Evolutionary conservation across 2,113 vertebrate genomes (phyloP), one percentile per base, ranked within the genome.

Genomic region (Neodon shergylaensis): DNA sequence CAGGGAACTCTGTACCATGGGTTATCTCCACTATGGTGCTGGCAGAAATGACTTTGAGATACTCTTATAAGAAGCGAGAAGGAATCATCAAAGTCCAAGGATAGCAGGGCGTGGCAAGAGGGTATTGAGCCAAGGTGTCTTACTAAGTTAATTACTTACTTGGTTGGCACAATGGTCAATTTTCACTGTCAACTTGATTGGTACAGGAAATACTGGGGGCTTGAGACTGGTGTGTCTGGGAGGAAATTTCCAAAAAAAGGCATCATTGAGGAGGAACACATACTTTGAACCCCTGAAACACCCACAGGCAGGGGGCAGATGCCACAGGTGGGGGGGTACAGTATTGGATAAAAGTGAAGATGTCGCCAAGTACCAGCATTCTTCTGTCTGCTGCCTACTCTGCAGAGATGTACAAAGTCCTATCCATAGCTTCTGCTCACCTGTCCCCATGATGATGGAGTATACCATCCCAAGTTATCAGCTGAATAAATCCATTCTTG

Each of bases 101-200:
- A 1, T 4, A 28, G 26, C 10, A 47, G 33, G 22, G 5, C 4
- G n/a, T 14, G 31, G 1, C 58, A 44, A 13, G 21, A 39, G 2
- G 3, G 19, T 22, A 11, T 1, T 12, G 47, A 49, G 0, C 52
- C 28, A 21, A 49, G 0, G 36, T 8, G 0, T 44, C 12, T 14
- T 14, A 33, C 11, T 17, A 21, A n/a, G 26, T 8, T 49, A 49
- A 4, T n/a, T 26, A 49, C 58, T 47, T 12, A 33, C 2, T 4
- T 19, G 26, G 26, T 42, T 65, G 26, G 61, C 44, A 47, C 82
- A 65, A 39, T 42, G 81, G 39, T 65, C 47, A 84, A 86, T 86
- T 49, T 31, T 86, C 5, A 14, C n/a, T 36, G 44, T 47, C 65
- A 86, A 24, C 31, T 68, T 86, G 42, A 8, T 86, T 47, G 65